Conservation (phyloP, 92 coral and sea anemone genomes). For the Epizoanthus stellaris region DNA sequence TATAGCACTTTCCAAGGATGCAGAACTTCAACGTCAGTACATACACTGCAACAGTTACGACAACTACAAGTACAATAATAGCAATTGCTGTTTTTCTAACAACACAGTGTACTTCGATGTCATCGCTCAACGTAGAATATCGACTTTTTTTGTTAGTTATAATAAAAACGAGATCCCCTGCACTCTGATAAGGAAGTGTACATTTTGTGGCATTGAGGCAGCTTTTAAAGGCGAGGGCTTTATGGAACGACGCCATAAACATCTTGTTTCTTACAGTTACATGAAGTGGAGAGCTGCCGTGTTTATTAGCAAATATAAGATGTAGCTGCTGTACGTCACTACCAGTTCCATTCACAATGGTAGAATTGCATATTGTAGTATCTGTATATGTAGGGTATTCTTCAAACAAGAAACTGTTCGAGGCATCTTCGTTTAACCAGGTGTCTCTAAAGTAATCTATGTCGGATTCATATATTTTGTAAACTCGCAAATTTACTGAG, state of each 20-base stretch:
- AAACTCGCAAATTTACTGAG: neutral
- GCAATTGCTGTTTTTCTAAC: too few species aligned
- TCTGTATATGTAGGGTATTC: neutral
- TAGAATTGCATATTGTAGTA: neutral
- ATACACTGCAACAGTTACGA: too few species aligned
- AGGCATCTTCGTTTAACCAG: neutral
- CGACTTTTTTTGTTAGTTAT: too few species aligned
- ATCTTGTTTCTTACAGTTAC: neutral
- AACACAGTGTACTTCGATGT: too few species aligned
- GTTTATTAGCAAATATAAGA: slow-evolving; percentile 9
- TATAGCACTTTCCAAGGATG: too few species aligned
- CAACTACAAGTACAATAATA: too few species aligned
- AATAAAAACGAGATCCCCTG: too few species aligned
- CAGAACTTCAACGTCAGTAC: too few species aligned
- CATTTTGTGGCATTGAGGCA: too few species aligned
- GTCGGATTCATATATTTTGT: neutral
- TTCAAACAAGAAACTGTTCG: neutral
- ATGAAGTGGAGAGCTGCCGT: neutral
- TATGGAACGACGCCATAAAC: neutral
- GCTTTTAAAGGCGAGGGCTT: neutral
- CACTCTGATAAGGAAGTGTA: too few species aligned
- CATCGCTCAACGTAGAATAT: too few species aligned
- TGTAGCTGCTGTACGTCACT: neutral
- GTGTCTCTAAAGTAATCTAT: neutral
- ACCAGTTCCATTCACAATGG: neutral